Conservation (phyloP, 2,888 invertebrate genomes). For the Augochlorella aurata region DNA sequence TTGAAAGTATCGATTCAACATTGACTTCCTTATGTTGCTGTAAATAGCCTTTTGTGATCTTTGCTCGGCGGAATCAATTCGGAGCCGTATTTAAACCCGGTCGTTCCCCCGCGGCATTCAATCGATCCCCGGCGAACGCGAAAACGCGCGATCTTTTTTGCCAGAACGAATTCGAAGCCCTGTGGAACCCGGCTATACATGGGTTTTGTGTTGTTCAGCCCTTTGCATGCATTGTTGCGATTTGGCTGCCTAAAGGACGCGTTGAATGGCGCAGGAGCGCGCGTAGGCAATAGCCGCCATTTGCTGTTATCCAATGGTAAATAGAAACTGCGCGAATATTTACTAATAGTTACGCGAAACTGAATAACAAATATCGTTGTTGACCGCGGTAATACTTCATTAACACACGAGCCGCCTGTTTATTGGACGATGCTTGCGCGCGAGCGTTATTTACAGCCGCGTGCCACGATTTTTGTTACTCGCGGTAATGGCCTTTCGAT, state of each 20-base stretch:
- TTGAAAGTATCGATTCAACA: conserved; percentile 34
- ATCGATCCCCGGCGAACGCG: conserved; percentile 7
- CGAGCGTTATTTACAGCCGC: neutral
- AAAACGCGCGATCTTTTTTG: neutral
- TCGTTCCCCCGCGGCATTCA: conserved; percentile 17
- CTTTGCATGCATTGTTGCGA: neutral
- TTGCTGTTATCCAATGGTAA: neutral
- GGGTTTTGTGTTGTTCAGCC: neutral
- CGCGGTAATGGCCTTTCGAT: neutral
- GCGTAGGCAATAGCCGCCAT: neutral
- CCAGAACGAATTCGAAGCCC: neutral
- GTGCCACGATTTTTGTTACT: neutral
- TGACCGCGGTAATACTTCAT: neutral
- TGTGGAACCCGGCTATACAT: too few relatives aligned
- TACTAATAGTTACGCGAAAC: neutral
- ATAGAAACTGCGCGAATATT: neutral
- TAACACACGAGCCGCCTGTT: neutral
- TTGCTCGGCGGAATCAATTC: conserved; percentile 25
- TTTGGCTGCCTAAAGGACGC: neutral
- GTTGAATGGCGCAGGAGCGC: neutral
- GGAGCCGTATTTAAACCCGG: conserved; percentile 1
- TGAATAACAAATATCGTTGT: neutral
- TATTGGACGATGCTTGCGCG: neutral
- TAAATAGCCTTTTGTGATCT: conserved; percentile 32
- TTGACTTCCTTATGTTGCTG: conserved; percentile 8